Base-by-base conservation (phyloP, 1,140 invertebrate genomes). In the Heliconius congener region DNA sequence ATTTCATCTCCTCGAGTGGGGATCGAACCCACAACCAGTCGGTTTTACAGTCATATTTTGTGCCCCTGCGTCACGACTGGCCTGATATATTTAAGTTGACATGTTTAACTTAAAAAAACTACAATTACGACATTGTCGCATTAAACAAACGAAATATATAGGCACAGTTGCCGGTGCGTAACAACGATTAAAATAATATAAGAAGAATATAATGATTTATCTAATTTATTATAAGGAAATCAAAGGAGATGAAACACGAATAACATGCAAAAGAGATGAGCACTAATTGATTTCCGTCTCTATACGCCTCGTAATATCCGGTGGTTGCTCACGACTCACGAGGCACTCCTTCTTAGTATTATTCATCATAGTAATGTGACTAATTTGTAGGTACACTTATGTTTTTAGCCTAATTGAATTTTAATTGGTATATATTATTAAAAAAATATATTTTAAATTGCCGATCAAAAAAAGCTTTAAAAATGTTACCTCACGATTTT, bases 281-380 rank as follows among this genome's bases (percentile, higher is more conserved):
- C 74, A 42, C 60, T 76, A 76, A 76, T 76, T 76, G 74, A 76
- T 39, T 46, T 76, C 60, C 60, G 37, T 30, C 23, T 39, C 74
- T 76, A 46, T 27, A 27, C n/a, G 55, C 34, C 37, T 46, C 39
- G 16, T 8, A n/a, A 70, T 34, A 76, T 76, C 74, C 74, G 74
- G 74, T 46, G 11, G 39, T 76, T 60, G 60, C 34, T 76, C 74
- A 76, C 57, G 13, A 37, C 34, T 37, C 13, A 46, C 42, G 42
- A 46, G 13, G 13, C 42, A 46, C 42, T 3, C 23, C 19, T 57
- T 66, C 60, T n/a, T 30, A 30, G 60, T 66, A 66, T 66, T 75
- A 75, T 75, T 57, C 55, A 66, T 75, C n/a, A 30, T 75, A 66
- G 5, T 74, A 30, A 1, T 23, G 18, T 72, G 39, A 39, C n/a